These are phyloP conservation scores for Stegophylla sp. DNA, from an alignment of 2,888 invertebrate species.

Conservation along the genomic window DNA sequence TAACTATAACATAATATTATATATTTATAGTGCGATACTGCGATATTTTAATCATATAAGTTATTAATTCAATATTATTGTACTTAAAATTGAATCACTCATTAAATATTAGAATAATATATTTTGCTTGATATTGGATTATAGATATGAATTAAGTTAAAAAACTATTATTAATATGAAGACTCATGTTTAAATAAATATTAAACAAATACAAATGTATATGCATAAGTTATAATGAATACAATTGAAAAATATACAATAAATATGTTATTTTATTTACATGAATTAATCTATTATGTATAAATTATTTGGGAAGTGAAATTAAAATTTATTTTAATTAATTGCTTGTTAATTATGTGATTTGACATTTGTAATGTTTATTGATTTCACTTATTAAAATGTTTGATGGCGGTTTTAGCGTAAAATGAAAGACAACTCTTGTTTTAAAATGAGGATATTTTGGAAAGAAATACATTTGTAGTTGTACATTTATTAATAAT, in stretches of 20 bases:
- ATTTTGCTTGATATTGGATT: background rate
- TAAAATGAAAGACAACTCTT: too few relatives aligned
- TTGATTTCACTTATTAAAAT: too few relatives aligned
- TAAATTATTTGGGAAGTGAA: too few relatives aligned
- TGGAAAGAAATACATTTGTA: too few relatives aligned
- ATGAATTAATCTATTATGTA: too few relatives aligned
- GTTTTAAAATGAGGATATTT: too few relatives aligned
- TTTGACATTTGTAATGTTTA: too few relatives aligned
- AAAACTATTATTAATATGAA: background rate
- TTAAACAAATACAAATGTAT: background rate
- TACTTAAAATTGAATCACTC: background rate
- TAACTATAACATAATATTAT: background rate
- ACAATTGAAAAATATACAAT: too few relatives aligned
- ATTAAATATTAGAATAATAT: background rate
- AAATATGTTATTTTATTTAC: background rate
- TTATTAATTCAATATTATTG: background rate
- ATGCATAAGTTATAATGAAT: background rate
- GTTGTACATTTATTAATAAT: too few relatives aligned
- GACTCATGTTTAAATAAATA: background rate
- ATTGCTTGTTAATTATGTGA: too few relatives aligned
- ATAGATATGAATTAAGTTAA: background rate
- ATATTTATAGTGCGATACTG: background rate
- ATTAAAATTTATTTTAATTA: too few relatives aligned
- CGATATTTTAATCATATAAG: slow-evolving; percentile 3
- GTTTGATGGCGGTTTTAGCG: too few relatives aligned